Base-by-base conservation (phyloP, 92 coral and sea anemone species). In the Muricea muricata region DNA sequence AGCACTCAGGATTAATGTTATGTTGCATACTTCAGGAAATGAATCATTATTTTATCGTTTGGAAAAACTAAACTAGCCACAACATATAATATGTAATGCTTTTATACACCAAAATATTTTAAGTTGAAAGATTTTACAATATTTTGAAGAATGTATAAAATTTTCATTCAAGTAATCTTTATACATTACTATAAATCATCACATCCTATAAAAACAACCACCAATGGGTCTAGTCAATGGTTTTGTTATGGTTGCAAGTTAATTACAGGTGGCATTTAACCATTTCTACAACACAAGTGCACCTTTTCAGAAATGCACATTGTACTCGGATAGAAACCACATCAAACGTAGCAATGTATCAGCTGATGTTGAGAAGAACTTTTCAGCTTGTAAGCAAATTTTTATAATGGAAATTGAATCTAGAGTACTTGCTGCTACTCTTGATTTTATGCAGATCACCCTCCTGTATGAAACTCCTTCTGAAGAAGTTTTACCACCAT, bases 1-100 rank as follows among this genome's bases (percentile, higher is more conserved):
- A 92, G 79, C 93, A 92, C 74, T 90, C 93, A 26, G 85, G 85
- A 26, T 84, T 91, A 90, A 50, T 87, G 96, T 90, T 92, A 84
- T 84, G 96, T 68, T 18, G 24, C n/a, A n/a, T n/a, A n/a, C n/a
- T n/a, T n/a, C n/a, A n/a, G n/a, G n/a, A n/a, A n/a, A n/a, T n/a
- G n/a, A n/a, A n/a, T n/a, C n/a, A n/a, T n/a, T n/a, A n/a, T n/a
- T n/a, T n/a, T n/a, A n/a, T n/a, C n/a, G n/a, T n/a, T n/a, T n/a
- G n/a, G n/a, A n/a, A n/a, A n/a, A n/a, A n/a, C n/a, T n/a, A n/a
- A n/a, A n/a, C n/a, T n/a, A n/a, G n/a, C n/a, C n/a, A n/a, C n/a
- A n/a, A n/a, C n/a, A n/a, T n/a, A n/a, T n/a, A n/a, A n/a, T n/a
- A n/a, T n/a, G n/a, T n/a, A n/a, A n/a, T n/a, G n/a, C n/a, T n/a